A percentile compares a stretch with the other conserved stretches of the same genome.
These are phyloP conservation scores for Hydroisotoma schaefferi DNA, from an alignment of 2,888 invertebrate species.

Conservation along the genomic window DNA sequence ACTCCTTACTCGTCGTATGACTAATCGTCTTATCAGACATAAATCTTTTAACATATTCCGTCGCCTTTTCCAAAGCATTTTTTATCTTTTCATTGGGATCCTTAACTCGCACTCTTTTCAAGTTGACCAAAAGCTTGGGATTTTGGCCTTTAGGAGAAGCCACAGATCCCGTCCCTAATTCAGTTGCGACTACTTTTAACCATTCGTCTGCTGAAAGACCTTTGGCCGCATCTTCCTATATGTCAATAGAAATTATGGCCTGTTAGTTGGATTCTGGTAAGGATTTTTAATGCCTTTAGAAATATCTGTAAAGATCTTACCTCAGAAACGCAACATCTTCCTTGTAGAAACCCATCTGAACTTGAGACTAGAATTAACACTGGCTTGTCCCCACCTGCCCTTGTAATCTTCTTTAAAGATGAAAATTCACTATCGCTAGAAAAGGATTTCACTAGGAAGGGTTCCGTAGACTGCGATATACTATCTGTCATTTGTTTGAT, in stretches of 20 bases:
- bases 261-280: background rate
- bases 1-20: too few relatives aligned
- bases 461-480: slow-evolving; percentile 19
- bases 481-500: slow-evolving; percentile 30
- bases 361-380: slow-evolving; percentile 60
- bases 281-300: background rate
- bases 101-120: slow-evolving; percentile 64
- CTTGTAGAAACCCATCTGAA: slow-evolving; percentile 62
- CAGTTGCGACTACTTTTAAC: slow-evolving; percentile 62
- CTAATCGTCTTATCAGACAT: too few relatives aligned
- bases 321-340: slow-evolving; percentile 67
- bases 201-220: slow-evolving; percentile 67
- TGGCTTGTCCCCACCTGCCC: slow-evolving; percentile 58
- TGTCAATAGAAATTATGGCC: slow-evolving; percentile 16
- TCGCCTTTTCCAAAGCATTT: slow-evolving; percentile 37
- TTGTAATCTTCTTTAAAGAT: slow-evolving; percentile 62
- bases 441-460: slow-evolving; percentile 36
- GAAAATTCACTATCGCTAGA: slow-evolving; percentile 37
- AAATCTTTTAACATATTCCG: slow-evolving; percentile 22
- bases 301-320: too few relatives aligned
- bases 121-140: slow-evolving; percentile 61
- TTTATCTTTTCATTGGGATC: slow-evolving; percentile 47
- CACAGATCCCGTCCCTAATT: slow-evolving; percentile 59
- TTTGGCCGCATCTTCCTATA: slow-evolving; percentile 57
- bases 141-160: slow-evolving; percentile 60